A percentile compares a stretch with the other conserved stretches of the same genome.
Conservation (phyloP, 2,113 vertebrate genomes). For the Ceuthmochares aereus region DNA sequence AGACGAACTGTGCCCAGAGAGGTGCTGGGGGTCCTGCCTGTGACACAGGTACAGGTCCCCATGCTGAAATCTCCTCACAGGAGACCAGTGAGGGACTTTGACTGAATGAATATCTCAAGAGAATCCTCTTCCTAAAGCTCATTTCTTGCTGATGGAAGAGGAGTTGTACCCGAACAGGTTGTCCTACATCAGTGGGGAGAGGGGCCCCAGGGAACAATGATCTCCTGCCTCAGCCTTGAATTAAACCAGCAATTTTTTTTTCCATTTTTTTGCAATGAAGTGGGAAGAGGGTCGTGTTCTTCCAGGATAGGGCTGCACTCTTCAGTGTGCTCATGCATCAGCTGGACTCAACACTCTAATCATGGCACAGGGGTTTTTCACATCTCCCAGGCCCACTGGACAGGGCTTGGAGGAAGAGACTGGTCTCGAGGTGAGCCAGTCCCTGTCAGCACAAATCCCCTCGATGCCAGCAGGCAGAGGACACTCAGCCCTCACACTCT, state of each 20-base stretch:
- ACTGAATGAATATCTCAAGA: neutral
- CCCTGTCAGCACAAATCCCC: neutral
- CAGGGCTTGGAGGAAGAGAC: fast-evolving
- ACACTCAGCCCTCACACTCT: neutral
- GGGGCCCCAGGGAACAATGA: neutral
- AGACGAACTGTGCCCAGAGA: neutral
- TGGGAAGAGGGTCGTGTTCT: neutral
- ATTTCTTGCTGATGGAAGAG: neutral
- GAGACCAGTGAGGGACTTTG: neutral
- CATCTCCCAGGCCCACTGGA: neutral
- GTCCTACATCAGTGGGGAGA: fast-evolving
- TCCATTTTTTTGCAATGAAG: neutral
- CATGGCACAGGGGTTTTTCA: fast-evolving
- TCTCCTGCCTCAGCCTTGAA: neutral
- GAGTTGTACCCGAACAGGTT: neutral
- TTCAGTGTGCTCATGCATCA: neutral
- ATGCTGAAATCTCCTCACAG: neutral
- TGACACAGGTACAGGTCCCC: fast-evolving
- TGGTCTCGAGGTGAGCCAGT: neutral
- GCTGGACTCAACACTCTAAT: neutral
- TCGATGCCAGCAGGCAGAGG: neutral
- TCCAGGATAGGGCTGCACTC: neutral
- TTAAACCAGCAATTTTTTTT: neutral
- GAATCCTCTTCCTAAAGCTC: neutral
- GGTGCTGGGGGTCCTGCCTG: neutral